Evolutionary conservation across 2,797 vertebrate genomes (phyloP).

Genomic region (Allobates femoralis): DNA sequence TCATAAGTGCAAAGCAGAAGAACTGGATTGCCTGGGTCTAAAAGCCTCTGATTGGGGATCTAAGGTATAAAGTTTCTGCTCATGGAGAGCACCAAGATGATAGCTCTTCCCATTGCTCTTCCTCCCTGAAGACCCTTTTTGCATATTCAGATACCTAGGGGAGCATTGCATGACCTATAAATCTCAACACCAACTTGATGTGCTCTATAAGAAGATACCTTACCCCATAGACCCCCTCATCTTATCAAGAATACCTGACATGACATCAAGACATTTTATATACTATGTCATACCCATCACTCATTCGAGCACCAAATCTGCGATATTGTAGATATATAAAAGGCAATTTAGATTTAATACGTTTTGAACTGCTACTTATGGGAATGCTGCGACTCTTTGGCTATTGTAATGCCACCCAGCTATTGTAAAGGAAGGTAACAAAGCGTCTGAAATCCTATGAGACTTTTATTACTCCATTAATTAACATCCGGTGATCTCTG

Average conservation of each 20-base stretch:
- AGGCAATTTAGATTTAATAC: neutral
- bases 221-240: too few species aligned
- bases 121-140: too few species aligned
- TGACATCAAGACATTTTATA: neutral
- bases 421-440: neutral
- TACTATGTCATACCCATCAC: neutral
- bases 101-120: too few species aligned
- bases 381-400: neutral
- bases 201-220: too few species aligned
- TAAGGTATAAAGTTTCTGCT: too few species aligned
- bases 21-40: too few species aligned
- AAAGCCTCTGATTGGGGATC: too few species aligned
- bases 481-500: neutral
- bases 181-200: too few species aligned
- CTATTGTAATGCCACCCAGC: neutral
- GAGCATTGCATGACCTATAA: too few species aligned
- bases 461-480: conserved; percentile 25
- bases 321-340: neutral
- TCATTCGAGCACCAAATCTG: neutral
- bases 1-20: too few species aligned
- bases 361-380: neutral
- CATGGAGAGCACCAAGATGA: too few species aligned
- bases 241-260: neutral
- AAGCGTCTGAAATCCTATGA: neutral
- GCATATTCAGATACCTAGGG: too few species aligned